phyloP scores from a whole-genome alignment of 2,888 invertebrate genomes.

The Baccha elongata region DNA sequence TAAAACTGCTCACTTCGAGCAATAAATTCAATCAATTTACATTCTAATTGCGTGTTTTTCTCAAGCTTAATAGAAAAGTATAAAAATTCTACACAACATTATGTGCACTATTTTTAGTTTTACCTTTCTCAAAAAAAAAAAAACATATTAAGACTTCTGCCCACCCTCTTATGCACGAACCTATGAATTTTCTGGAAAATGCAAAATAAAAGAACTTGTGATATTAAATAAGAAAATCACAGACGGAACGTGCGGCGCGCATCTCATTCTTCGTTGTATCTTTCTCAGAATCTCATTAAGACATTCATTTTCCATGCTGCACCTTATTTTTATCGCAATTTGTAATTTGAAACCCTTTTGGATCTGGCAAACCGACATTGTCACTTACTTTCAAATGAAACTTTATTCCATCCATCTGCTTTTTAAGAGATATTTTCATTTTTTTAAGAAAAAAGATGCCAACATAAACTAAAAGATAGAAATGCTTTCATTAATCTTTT shows the following conservation, averaged over 20 bases:
- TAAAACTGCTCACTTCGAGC: constrained; percentile 49
- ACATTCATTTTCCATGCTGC: background rate
- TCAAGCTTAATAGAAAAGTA: background rate
- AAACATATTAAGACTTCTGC: background rate
- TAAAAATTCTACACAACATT: constrained; percentile 17
- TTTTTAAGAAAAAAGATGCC: background rate
- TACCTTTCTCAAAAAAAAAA: background rate
- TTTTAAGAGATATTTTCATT: background rate
- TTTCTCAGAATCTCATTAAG: background rate
- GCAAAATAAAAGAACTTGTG: background rate
- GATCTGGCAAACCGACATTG: background rate
- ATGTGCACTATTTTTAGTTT: constrained; percentile 53
- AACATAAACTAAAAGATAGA: background rate
- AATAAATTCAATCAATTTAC: constrained; percentile 14
- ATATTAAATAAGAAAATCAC: background rate
- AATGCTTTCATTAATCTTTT: constrained; percentile 19
- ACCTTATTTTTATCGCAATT: constrained; percentile 20
- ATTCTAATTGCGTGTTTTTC: background rate
- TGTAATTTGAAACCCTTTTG: constrained; percentile 43
- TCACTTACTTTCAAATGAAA: constrained; percentile 55
- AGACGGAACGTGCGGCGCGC: background rate
- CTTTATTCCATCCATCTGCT: background rate
- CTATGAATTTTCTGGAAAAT: constrained; percentile 2
- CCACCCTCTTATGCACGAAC: background rate
- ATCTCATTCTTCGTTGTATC: background rate